Base-by-base conservation (phyloP, 2,113 vertebrate species). In the Seriola dumerili region DNA sequence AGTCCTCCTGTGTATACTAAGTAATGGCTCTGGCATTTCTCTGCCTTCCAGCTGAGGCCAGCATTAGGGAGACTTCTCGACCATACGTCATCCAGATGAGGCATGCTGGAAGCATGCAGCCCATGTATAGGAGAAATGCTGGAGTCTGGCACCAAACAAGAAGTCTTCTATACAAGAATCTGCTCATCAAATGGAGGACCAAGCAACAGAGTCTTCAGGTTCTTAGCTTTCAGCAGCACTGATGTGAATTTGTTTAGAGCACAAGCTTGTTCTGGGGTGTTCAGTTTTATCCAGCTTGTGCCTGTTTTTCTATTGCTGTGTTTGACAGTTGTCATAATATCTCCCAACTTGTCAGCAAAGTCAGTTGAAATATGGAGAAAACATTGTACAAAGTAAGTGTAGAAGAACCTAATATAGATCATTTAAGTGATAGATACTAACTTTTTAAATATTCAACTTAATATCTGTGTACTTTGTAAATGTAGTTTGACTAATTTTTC, bases 151-250 rank as follows among this genome's bases (percentile, higher is more conserved):
- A 93, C 69, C 97, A 98, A 87, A 97, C 96, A 0, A 80, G 40
- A 54, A 95, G 92, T 42, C 95, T 98, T 4, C 92, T 97, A 2
- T 95, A 96, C 95, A 98, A 97, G 91, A 98, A 97, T 6, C 55
- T 97, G 42, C 96, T 98, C 38, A 94, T 96, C 91, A 96, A 96
- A 89, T 97, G 96, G 96, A 96, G 97, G 86, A 95, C 92, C 88
- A 97, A 96, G 84, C 94, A 94, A 23, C 96, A 96, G 91, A 96
- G 87, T 83, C 91, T 97, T 2, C 96, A 97, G 96, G 97, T 96
- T 67, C n/a, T 40, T 34, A 10, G 4, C 14, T 19, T 40, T 61
- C 9, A 59, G 59, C 58, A 5, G 23, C 40, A 10, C 61, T 36
- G 78, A 32, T 29, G 4, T 58, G 40, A 34, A 29, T 58, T 8